These are phyloP conservation scores for Podabrus alpinus DNA, from an alignment of 2,888 invertebrate species.

Conservation along the genomic window DNA sequence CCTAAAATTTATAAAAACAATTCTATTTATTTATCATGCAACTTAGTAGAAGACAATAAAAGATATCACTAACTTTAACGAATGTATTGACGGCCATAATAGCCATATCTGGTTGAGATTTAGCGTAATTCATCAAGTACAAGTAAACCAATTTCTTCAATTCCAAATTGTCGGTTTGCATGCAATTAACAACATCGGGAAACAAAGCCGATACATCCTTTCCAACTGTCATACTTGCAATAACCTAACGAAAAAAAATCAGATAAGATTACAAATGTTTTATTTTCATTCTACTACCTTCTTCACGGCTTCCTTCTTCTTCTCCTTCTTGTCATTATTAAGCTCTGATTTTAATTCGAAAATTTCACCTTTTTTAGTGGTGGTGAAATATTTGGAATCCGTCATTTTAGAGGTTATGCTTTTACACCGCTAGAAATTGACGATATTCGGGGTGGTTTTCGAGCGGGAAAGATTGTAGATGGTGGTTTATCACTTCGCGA, in stretches of 20 bases:
- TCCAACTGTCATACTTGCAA: constrained; percentile 99
- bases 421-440: background rate
- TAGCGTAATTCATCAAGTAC: constrained; percentile 99
- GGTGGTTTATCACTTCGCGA: background rate
- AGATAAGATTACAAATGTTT: background rate
- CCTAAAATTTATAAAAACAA: constrained; percentile 60
- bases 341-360: constrained; percentile 98
- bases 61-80: constrained; percentile 79
- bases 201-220: constrained; percentile 99
- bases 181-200: constrained; percentile 99
- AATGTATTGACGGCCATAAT: constrained; percentile 99
- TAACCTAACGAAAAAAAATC: constrained; percentile 68
- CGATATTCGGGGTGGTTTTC: background rate
- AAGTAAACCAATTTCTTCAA: constrained; percentile 97
- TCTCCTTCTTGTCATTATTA: constrained; percentile 99
- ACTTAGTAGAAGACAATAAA: too few relatives aligned
- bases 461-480: background rate
- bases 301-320: constrained; percentile 99
- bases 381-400: constrained; percentile 99
- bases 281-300: constrained; percentile 67
- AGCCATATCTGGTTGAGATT: constrained; percentile 99
- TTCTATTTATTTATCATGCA: too few relatives aligned
- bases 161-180: constrained; percentile 99
- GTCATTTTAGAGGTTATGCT: constrained; percentile 71
- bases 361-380: constrained; percentile 99